Evolutionary conservation across 2,888 invertebrate species (phyloP).

Genomic region (Cylloceria caligata): DNA sequence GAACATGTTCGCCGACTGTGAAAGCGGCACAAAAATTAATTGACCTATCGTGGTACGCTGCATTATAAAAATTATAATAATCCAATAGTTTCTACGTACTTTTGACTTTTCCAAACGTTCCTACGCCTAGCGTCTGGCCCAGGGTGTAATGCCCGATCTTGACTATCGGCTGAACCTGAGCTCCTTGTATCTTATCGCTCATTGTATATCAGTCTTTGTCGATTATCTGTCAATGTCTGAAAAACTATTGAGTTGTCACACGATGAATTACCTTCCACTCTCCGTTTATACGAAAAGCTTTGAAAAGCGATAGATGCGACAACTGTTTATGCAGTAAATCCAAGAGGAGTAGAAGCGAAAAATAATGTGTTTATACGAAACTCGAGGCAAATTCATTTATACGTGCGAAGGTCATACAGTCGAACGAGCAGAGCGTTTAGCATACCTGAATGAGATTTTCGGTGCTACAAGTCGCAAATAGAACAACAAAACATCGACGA

Average conservation of each 20-base stretch:
- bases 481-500: constrained; percentile 15
- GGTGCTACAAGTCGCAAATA: not conserved
- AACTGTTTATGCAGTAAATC: not conserved
- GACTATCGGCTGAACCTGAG: constrained; percentile 90
- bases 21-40: not conserved
- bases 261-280: too few species aligned
- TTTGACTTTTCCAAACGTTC: constrained; percentile 99
- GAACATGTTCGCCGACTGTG: constrained; percentile 96
- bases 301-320: not conserved
- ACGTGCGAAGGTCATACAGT: constrained; percentile 49
- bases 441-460: constrained; percentile 32
- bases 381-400: constrained; percentile 7
- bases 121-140: constrained; percentile 97
- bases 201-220: constrained; percentile 68
- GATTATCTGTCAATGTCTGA: not conserved
- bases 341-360: not conserved
- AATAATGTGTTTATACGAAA: not conserved
- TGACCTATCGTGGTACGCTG: not conserved
- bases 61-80: too few species aligned
- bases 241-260: too few species aligned
- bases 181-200: constrained; percentile 79
- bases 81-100: constrained; percentile 87
- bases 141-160: constrained; percentile 99
- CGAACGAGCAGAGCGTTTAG: constrained; percentile 36
- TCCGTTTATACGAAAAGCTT: not conserved